These are phyloP conservation scores for Lutraria lutraria DNA, from an alignment of 2,888 invertebrate species.

Conservation along the genomic window DNA sequence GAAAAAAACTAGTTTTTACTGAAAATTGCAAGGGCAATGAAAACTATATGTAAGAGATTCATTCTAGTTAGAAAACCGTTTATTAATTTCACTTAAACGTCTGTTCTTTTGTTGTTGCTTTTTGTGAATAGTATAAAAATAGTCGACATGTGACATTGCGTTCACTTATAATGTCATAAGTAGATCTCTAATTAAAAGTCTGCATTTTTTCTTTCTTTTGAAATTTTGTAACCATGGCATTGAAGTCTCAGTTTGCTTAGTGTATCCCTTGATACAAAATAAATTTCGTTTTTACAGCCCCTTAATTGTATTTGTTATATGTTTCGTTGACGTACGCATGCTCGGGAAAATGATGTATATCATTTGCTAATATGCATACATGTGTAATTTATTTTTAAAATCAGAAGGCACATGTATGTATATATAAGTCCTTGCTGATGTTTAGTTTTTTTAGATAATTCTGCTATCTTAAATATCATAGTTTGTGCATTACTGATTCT, in stretches of 20 bases:
- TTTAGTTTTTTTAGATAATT: no score
- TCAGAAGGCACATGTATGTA: no score
- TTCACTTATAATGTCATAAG: constrained; percentile 5
- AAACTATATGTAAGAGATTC: no score
- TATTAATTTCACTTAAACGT: neutral
- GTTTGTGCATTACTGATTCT: no score
- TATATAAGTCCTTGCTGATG: no score
- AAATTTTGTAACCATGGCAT: neutral
- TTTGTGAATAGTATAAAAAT: neutral
- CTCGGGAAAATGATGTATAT: no score
- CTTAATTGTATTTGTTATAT: neutral
- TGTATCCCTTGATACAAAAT: neutral
- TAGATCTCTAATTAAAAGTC: neutral
- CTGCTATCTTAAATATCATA: no score
- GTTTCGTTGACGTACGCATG: neutral
- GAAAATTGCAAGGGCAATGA: neutral
- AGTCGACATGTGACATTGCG: neutral
- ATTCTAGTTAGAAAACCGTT: neutral
- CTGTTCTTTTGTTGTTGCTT: neutral
- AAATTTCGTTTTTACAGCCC: neutral
- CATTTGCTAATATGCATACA: no score
- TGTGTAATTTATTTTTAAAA: no score
- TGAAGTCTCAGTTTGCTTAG: neutral
- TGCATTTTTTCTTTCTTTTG: neutral
- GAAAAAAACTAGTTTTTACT: neutral